Conservation (phyloP, 2,888 invertebrate species). For the Agapetus fuscipes region DNA sequence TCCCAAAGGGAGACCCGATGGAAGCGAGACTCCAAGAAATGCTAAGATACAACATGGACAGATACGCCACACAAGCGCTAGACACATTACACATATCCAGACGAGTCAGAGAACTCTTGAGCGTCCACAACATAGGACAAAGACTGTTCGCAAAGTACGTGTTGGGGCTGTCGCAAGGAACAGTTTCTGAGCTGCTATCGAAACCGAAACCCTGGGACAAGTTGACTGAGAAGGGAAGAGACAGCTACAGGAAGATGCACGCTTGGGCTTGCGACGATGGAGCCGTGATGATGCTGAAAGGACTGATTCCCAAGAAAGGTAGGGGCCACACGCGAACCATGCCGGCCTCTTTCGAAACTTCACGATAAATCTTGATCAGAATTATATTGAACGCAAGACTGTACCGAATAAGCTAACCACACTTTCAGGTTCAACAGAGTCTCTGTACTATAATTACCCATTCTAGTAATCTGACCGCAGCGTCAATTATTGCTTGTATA, state of each 20-base stretch:
- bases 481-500: too few species aligned
- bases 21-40: conserved; percentile 88
- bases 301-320: conserved; percentile 97
- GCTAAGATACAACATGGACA: conserved; percentile 92
- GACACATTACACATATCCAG: conserved; percentile 94
- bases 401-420: too few species aligned
- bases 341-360: conserved; percentile 22
- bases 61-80: conserved; percentile 85
- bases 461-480: too few species aligned
- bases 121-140: conserved; percentile 97
- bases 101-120: conserved; percentile 84
- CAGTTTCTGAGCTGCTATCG: conserved; percentile 94
- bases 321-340: conserved; percentile 41
- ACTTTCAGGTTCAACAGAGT: too few species aligned
- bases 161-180: conserved; percentile 92
- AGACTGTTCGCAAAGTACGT: conserved; percentile 98
- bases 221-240: conserved; percentile 96
- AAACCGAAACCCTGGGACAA: conserved; percentile 99
- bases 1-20: conserved; percentile 90
- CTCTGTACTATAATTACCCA: too few species aligned
- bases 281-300: conserved; percentile 94
- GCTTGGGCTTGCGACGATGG: conserved; percentile 98
- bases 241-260: conserved; percentile 99
- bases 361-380: conserved; percentile 20
- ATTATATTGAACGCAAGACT: too few species aligned